phyloP scores from a whole-genome alignment of 1,140 invertebrate genomes.

The Arion vulgaris region DNA sequence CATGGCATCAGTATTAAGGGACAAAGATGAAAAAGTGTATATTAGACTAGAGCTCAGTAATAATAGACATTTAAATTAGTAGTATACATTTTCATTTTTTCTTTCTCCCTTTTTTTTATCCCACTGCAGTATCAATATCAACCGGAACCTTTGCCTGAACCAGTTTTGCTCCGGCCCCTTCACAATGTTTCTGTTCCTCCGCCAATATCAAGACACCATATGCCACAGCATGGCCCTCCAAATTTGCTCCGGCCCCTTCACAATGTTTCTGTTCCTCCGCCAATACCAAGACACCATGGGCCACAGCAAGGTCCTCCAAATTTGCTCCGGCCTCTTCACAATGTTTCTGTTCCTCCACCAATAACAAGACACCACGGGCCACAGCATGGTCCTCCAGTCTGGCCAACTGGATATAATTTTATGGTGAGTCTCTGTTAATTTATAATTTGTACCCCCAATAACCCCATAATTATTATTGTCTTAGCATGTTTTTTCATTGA shows the following conservation, averaged over 20 bases:
- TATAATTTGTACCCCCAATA: no score
- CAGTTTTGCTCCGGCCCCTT: background rate
- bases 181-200: background rate
- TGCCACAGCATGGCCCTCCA: background rate
- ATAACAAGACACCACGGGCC: background rate
- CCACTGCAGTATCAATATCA: slow-evolving; percentile 17
- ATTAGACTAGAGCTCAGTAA: no score
- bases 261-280: background rate
- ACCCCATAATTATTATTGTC: no score
- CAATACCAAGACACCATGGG: background rate
- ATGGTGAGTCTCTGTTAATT: background rate
- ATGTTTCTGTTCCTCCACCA: background rate
- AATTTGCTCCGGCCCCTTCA: background rate
- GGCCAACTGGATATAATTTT: background rate
- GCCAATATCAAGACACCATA: background rate
- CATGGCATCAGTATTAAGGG: no score
- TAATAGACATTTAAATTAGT: no score
- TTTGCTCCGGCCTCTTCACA: background rate
- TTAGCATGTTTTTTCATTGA: no score
- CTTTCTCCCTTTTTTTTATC: background rate
- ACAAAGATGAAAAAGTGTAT: no score
- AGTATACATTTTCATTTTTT: no score
- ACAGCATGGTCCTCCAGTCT: background rate
- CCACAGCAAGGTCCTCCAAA: background rate
- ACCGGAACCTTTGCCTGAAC: slow-evolving; percentile 32